Evolutionary conservation across 2,113 vertebrate species (phyloP).

Genomic region (Cariama cristata): DNA sequence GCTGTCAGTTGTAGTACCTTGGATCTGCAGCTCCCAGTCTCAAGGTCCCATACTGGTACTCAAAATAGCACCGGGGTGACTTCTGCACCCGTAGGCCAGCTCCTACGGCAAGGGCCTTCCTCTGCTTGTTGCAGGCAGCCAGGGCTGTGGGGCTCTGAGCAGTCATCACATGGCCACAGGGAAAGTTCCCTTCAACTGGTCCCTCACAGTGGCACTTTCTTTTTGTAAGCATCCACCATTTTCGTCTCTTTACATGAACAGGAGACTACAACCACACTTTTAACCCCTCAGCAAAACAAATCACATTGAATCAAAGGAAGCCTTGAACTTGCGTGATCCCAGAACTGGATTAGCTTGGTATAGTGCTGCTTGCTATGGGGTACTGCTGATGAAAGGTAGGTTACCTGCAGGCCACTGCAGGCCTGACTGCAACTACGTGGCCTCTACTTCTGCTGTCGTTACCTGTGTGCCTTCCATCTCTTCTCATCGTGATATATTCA

Average conservation of each 20-base stretch:
- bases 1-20: neutral
- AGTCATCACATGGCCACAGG: fast-evolving
- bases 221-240: neutral
- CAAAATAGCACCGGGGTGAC: neutral
- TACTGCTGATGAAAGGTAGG: neutral
- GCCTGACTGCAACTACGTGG: neutral
- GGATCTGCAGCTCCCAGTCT: neutral
- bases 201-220: neutral
- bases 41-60: neutral
- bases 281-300: neutral
- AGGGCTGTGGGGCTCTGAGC: neutral
- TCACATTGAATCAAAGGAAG: neutral
- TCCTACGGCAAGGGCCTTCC: neutral
- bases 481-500: neutral
- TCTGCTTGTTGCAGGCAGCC: neutral
- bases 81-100: neutral
- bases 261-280: neutral
- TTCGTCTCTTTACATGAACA: neutral
- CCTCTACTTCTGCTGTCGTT: neutral
- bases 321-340: neutral
- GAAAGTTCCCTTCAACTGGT: neutral
- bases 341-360: neutral
- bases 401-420: neutral
- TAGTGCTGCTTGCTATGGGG: neutral
- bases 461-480: neutral